A percentile compares a stretch with the other conserved stretches of the same genome.
Evolutionary conservation across 2,113 vertebrate genomes (phyloP).

Genomic region (Rattus rattus): DNA sequence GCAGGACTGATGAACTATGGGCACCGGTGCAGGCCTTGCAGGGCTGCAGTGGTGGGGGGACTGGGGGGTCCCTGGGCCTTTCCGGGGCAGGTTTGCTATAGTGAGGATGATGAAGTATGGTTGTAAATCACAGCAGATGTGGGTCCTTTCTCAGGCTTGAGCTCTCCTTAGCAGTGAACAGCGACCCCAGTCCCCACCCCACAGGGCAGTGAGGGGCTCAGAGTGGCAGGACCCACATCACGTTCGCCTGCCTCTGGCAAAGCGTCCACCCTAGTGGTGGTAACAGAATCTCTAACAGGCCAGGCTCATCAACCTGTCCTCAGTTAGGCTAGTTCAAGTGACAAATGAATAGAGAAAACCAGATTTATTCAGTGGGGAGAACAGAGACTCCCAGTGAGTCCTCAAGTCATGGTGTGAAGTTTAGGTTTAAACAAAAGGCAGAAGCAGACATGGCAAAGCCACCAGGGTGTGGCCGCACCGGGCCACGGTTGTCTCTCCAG

Average conservation of each 20-base stretch:
- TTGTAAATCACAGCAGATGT: accelerated
- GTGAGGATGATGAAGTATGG: accelerated
- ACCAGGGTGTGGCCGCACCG: background rate
- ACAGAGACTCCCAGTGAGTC: too few relatives aligned
- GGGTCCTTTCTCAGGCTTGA: accelerated
- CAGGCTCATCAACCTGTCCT: background rate
- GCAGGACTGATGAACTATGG: accelerated
- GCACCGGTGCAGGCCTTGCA: accelerated
- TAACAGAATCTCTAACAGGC: background rate
- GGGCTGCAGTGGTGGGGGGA: too few relatives aligned
- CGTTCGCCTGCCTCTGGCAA: accelerated
- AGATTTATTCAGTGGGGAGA: background rate
- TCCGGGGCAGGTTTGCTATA: accelerated
- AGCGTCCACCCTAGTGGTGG: too few relatives aligned
- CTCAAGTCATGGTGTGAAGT: background rate
- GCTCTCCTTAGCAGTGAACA: accelerated
- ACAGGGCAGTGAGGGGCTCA: accelerated
- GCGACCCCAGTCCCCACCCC: background rate
- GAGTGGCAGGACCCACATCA: accelerated
- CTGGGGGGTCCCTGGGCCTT: too few relatives aligned
- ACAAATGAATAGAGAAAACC: too few relatives aligned
- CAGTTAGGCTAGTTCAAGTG: background rate
- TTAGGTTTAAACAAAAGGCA: background rate
- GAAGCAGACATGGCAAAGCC: too few relatives aligned
- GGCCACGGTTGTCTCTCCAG: background rate